Conservation (phyloP, 1,140 invertebrate species). For the Aphaenogaster floridana region DNA sequence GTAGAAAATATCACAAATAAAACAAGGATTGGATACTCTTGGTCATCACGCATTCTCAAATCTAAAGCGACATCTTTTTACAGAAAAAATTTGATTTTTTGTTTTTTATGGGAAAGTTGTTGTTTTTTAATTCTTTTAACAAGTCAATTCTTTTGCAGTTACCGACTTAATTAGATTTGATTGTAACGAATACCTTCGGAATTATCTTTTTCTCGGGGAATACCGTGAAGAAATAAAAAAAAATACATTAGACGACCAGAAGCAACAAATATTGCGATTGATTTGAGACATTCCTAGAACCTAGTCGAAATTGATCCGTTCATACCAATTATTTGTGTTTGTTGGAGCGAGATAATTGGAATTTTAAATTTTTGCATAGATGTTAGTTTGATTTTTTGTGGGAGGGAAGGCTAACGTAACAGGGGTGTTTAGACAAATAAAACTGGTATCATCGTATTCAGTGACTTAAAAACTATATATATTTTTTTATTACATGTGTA, state of each 20-base stretch:
- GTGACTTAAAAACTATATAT: too few relatives aligned
- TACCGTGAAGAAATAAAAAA: background rate
- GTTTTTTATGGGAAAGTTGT: background rate
- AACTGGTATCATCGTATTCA: too few relatives aligned
- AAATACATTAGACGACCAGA: background rate
- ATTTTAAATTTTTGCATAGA: too few relatives aligned
- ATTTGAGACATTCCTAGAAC: constrained; percentile 24
- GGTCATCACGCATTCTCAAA: background rate
- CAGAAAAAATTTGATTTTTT: background rate
- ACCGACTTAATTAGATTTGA: background rate
- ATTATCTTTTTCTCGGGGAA: background rate
- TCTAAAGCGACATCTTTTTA: background rate
- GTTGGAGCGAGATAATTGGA: constrained; percentile 56
- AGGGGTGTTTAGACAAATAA: background rate
- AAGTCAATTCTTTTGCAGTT: background rate
- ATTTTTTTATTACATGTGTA: too few relatives aligned
- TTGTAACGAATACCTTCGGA: background rate
- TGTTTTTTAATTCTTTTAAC: background rate
- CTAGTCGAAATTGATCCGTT: background rate
- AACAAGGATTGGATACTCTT: background rate
- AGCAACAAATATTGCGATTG: constrained; percentile 48
- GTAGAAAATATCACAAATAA: background rate
- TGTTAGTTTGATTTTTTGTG: too few relatives aligned
- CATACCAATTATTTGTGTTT: constrained; percentile 51
- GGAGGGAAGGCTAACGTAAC: too few relatives aligned